Evolutionary conservation across 2,797 vertebrate species (phyloP).

Genomic region (Heterohyrax brucei): DNA sequence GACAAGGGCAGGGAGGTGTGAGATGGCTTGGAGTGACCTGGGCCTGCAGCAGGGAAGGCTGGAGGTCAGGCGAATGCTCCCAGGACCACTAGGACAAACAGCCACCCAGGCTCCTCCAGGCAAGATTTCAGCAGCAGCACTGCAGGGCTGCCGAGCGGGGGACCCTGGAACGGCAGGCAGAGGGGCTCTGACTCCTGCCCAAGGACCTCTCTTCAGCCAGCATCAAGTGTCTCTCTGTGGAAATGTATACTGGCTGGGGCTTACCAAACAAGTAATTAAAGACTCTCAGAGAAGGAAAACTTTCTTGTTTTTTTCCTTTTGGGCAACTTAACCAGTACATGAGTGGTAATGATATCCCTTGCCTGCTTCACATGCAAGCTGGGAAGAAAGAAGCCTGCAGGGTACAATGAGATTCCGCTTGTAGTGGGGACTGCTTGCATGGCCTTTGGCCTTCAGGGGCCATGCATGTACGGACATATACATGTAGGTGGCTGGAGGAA

Average conservation of each 20-base stretch:
- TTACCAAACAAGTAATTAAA: slow-evolving; percentile 76
- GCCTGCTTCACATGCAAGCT: not conserved
- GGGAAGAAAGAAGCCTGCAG: not conserved
- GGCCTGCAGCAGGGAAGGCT: not conserved
- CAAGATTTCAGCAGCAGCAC: not conserved
- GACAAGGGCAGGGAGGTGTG: not conserved
- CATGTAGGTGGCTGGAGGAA: not conserved
- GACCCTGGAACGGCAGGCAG: not conserved
- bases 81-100: not conserved
- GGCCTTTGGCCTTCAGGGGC: not conserved
- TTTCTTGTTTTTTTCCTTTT: slow-evolving; percentile 54
- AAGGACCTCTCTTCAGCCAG: not conserved
- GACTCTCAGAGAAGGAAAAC: slow-evolving; percentile 76
- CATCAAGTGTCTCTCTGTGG: slow-evolving; percentile 54
- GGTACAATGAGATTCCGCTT: not conserved
- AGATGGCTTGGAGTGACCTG: not conserved
- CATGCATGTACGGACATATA: not conserved
- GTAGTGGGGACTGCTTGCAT: not conserved
- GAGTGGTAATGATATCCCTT: slow-evolving; percentile 55
- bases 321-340: slow-evolving; percentile 53
- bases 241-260: slow-evolving; percentile 58
- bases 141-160: too few relatives aligned
- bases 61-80: too few relatives aligned
- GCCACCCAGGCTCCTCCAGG: not conserved
- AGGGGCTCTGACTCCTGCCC: slow-evolving; percentile 56